A percentile compares a stretch with the other conserved stretches of the same genome.
These are phyloP conservation scores for Eudyptes chrysolophus DNA, from an alignment of 2,113 vertebrate genomes.

Conservation along the genomic window DNA sequence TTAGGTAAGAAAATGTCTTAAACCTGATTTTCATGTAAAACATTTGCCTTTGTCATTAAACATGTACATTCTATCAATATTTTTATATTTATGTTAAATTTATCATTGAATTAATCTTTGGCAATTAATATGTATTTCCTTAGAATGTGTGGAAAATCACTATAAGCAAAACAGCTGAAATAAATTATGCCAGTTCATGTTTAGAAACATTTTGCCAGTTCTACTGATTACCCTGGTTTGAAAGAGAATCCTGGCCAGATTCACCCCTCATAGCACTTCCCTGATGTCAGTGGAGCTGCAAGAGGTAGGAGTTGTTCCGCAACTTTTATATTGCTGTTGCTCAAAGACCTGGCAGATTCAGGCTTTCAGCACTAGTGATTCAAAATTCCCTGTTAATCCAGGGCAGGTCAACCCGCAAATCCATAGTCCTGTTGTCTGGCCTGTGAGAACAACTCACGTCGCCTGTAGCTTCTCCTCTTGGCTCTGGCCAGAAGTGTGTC, in stretches of 20 bases:
- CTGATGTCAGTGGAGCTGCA: neutral
- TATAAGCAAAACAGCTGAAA: neutral
- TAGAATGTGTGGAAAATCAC: neutral
- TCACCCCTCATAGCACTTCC: neutral
- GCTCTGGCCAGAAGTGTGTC: neutral
- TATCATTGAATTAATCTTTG: neutral
- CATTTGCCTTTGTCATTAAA: neutral
- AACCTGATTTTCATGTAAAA: neutral
- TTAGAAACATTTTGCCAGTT: neutral
- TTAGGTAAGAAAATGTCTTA: neutral
- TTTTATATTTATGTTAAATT: neutral
- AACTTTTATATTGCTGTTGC: neutral
- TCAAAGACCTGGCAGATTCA: neutral
- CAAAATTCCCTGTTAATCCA: neutral
- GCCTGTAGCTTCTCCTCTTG: neutral
- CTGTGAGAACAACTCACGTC: accelerated
- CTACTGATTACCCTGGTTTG: neutral
- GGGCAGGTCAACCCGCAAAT: accelerated
- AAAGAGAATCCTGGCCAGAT: neutral
- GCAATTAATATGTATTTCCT: neutral
- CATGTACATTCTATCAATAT: neutral
- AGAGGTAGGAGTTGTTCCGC: neutral
- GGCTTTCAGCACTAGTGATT: neutral
- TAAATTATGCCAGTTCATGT: neutral
- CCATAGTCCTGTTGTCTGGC: neutral